Evolutionary conservation across 2,888 invertebrate species (phyloP), one percentile per base, ranked within the genome.

Genomic region (Metalampra italica): DNA sequence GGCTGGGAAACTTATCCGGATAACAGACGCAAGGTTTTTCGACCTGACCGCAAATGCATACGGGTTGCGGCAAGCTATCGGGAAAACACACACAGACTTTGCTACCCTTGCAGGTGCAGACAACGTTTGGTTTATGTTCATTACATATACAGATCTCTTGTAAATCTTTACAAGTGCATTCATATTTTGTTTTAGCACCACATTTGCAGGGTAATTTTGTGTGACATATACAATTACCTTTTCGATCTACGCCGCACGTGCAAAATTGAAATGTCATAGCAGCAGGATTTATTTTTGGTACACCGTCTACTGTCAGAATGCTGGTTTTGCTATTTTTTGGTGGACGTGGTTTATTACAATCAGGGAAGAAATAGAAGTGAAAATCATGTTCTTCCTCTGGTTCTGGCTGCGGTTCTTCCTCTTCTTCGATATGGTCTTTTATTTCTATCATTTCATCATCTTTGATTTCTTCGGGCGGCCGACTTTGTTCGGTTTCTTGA

Each of bases 301-400:
- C 47, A 11, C 87, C 89, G 56, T 86, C 69, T 11, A 75, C 75
- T 29, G 79, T 57, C 2, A 82, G 55, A 12, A 89, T 32, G 58
- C 85, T 89, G 9, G 68, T 66, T 56, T 78, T 69, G 50, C 83
- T 83, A 47, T 76, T 60, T 54, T 56, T 56, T 7, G 68, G 55
- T 7, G 67, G 58, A 12, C 52, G 51, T 36, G 78, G 68, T 53
- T 82, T 80, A 32, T 56, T 60, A 49, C 87, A 87, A 55, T 88
- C 83, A n/a, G 88, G 81, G 48, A 82, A 90, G 55, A 90, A 90
- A 60, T 74, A 90, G 59, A 85, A 82, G 54, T 83, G 75, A 62
- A 88, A 90, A 55, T 88, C 78, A 43, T 81, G 51, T 13, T 75
- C 73, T 38, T 79, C 77, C 12, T 78, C 78, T 9, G 63, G 58